A percentile compares a stretch with the other conserved stretches of the same genome.
phyloP scores from a whole-genome alignment of 2,113 vertebrate species.

The Syrmaticus mikado region DNA sequence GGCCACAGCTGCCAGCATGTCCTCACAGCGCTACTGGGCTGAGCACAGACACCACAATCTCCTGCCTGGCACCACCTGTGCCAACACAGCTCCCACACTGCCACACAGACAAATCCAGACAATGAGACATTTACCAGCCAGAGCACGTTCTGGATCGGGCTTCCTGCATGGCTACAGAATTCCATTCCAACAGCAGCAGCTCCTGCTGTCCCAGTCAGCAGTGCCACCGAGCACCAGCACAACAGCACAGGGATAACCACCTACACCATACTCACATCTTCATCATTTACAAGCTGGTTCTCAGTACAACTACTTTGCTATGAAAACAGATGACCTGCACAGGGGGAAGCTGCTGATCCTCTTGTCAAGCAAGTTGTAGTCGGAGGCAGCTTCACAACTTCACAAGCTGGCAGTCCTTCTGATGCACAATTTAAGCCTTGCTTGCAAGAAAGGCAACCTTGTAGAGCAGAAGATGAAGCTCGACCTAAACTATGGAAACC shows the following conservation, averaged over 20 bases:
- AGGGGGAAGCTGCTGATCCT: not conserved
- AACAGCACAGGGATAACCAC: not conserved
- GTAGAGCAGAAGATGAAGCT: conserved; percentile 13
- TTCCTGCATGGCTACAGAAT: not conserved
- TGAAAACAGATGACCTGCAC: conserved; percentile 9
- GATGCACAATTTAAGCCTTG: conserved; percentile 21
- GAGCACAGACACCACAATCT: not conserved
- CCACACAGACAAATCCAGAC: not conserved
- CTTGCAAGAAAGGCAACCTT: conserved; percentile 29
- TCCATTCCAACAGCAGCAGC: not conserved
- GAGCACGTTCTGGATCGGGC: not conserved
- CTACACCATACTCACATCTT: not conserved
- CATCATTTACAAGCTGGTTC: not conserved
- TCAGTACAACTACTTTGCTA: not conserved
- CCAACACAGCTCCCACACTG: not conserved
- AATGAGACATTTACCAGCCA: not conserved
- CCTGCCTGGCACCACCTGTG: not conserved
- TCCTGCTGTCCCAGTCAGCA: not conserved
- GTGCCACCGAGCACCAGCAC: accelerated
- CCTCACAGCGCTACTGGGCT: not conserved
- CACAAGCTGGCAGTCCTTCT: not conserved
- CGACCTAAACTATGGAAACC: not conserved
- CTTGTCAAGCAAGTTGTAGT: not conserved
- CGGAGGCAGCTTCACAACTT: not conserved
- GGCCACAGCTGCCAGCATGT: not conserved